Base-by-base conservation (phyloP, 2,888 invertebrate genomes). In the Drosophila conformis region DNA sequence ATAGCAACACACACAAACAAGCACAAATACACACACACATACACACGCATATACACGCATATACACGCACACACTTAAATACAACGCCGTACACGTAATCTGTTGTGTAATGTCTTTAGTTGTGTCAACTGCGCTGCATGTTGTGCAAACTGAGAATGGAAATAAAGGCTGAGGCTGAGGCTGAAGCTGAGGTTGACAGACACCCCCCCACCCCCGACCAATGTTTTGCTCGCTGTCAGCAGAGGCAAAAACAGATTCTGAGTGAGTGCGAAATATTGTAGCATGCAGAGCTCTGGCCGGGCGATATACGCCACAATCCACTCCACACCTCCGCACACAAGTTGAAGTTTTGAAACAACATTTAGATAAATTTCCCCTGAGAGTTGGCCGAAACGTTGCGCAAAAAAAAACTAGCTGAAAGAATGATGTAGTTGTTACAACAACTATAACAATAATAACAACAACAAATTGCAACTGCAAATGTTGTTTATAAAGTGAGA, bases 81-180 rank as follows among this genome's bases (percentile, higher is more conserved):
- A 74, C 38, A 70, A 62, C 67, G 60, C 63, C 53, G 78, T 80
- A 83, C 82, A 90, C 84, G 86, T 91, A 91, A 90, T 87, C 87
- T 83, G 87, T 90, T 84, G 87, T 89, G 91, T 91, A 91, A 91
- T 91, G 91, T 91, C 90, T 91, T 91, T 91, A 92, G 90, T 91
- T 91, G 83, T 85, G 89, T 91, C 90, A 91, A 91, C 89, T 89
- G 78, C 60, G 76, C 68, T 76, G 76, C 69, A 72, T 73, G 77
- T 75, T 70, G 63, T 59, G 46, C 46, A 46, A 46, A 46, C 25
- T 46, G 68, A n/a, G 40, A 56, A n/a, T 56, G 56, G 27, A 38
- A n/a, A 56, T 38, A 27, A 38, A 40, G 1, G 15, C 21, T 13
- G 31, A 6, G 54, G 38, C 18, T 33, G 38, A 52, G 68, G 35